A percentile compares a stretch with the other conserved stretches of the same genome.
These are phyloP conservation scores for Eufriesea mexicana DNA, from an alignment of 1,140 invertebrate genomes.

Conservation along the genomic window DNA sequence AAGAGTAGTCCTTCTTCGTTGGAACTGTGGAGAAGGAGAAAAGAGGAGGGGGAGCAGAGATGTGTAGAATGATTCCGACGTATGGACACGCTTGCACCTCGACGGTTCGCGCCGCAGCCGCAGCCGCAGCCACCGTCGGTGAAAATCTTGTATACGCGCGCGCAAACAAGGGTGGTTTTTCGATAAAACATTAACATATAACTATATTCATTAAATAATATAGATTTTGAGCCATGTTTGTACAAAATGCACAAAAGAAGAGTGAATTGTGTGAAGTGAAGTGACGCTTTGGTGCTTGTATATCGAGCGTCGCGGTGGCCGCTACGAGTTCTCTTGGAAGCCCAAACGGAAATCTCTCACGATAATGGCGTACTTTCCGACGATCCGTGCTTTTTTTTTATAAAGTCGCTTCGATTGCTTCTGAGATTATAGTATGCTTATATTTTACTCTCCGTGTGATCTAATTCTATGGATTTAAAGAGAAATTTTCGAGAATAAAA, in stretches of 20 bases:
- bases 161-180: constrained; percentile 69
- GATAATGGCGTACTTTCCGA: constrained; percentile 76
- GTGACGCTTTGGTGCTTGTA: constrained; percentile 66
- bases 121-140: constrained; percentile 66
- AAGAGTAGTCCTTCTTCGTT: constrained; percentile 55
- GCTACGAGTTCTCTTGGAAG: constrained; percentile 66
- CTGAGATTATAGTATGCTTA: background rate
- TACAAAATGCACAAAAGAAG: constrained; percentile 37
- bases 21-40: constrained; percentile 21
- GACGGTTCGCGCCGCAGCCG: constrained; percentile 66
- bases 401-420: constrained; percentile 38
- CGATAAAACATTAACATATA: constrained; percentile 56
- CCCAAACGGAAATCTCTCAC: constrained; percentile 73
- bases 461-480: background rate
- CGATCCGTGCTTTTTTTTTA: constrained; percentile 63
- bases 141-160: constrained; percentile 75
- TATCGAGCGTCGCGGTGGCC: constrained; percentile 71
- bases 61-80: constrained; percentile 74
- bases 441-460: background rate
- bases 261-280: constrained; percentile 58
- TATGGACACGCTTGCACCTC: constrained; percentile 74
- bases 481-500: constrained; percentile 36
- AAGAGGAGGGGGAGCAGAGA: constrained; percentile 23
- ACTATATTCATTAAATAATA: constrained; percentile 17
- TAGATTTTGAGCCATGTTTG: background rate